Evolutionary conservation across 2,888 invertebrate species (phyloP).

Genomic region (Drosophila nigricruria): DNA sequence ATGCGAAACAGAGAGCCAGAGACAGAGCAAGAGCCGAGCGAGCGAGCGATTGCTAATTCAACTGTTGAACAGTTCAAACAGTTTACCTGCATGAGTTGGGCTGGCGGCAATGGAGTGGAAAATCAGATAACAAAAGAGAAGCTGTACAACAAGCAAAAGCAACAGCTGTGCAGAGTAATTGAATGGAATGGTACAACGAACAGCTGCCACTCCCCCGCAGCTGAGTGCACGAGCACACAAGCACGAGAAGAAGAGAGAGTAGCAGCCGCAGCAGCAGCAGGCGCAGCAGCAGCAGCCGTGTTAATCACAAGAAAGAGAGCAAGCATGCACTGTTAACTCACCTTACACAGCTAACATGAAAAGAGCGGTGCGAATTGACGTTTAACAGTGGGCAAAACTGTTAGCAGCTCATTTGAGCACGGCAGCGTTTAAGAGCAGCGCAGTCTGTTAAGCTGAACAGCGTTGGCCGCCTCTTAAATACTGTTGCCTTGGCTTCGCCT

Average conservation of each 20-base stretch:
- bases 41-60: constrained; percentile 31
- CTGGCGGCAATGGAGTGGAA: constrained; percentile 49
- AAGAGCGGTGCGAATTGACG: constrained; percentile 17
- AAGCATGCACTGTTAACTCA: constrained; percentile 6
- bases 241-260: constrained; percentile 3
- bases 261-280: not conserved
- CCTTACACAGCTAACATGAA: constrained; percentile 14
- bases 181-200: constrained; percentile 33
- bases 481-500: constrained; percentile 31
- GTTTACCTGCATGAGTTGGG: constrained; percentile 58
- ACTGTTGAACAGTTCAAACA: constrained; percentile 54
- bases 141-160: constrained; percentile 46
- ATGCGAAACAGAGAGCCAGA: not conserved
- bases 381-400: constrained; percentile 4
- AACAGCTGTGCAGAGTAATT: constrained; percentile 51
- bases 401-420: constrained; percentile 44
- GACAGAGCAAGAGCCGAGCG: constrained; percentile 2
- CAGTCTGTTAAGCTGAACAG: constrained; percentile 46
- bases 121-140: constrained; percentile 71
- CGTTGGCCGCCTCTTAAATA: constrained; percentile 7
- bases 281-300: not conserved
- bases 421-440: constrained; percentile 24
- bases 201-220: constrained; percentile 46
- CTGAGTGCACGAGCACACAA: not conserved
- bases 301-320: constrained; percentile 5